A percentile compares a stretch with the other conserved stretches of the same genome.
phyloP scores from a whole-genome alignment of 2,888 invertebrate genomes.

The Tuberolachnus salignus region DNA sequence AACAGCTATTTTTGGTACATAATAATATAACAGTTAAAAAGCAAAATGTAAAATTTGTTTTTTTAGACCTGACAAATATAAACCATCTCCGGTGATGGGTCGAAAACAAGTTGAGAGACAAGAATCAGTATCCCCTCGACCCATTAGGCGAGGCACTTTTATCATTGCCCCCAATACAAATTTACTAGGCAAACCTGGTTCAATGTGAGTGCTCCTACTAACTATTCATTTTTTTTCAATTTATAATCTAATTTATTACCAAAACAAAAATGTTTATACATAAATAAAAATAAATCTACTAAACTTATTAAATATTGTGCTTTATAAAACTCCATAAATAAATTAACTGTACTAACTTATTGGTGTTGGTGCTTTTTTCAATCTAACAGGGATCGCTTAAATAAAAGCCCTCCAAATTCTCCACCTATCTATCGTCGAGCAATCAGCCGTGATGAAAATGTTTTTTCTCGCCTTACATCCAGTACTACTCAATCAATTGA shows the following conservation, averaged over 20 bases:
- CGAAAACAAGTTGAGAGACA: slow-evolving; percentile 61
- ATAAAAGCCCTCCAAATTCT: slow-evolving; percentile 68
- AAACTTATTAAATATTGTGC: slow-evolving; percentile 24
- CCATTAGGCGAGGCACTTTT: slow-evolving; percentile 59
- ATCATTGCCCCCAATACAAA: slow-evolving; percentile 59
- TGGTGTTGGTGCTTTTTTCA: slow-evolving; percentile 53
- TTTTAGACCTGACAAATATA: slow-evolving; percentile 58
- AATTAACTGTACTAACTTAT: slow-evolving; percentile 53
- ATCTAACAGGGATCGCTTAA: slow-evolving; percentile 65
- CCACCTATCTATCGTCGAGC: slow-evolving; percentile 67
- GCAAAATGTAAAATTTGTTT: too few species aligned
- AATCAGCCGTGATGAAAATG: slow-evolving; percentile 69
- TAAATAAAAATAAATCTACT: slow-evolving; percentile 30
- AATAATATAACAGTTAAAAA: too few species aligned
- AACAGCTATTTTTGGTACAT: too few species aligned
- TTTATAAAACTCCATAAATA: slow-evolving; percentile 26
- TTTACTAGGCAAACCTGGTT: slow-evolving; percentile 60
- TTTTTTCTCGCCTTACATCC: slow-evolving; percentile 76
- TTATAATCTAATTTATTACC: slow-evolving; percentile 15
- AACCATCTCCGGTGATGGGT: slow-evolving; percentile 61
- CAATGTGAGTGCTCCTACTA: slow-evolving; percentile 60
- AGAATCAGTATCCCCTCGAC: slow-evolving; percentile 61
- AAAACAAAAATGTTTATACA: slow-evolving; percentile 13
- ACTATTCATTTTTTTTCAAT: slow-evolving; percentile 47
- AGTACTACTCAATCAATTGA: slow-evolving; percentile 65